Base-by-base conservation (phyloP, 2,888 invertebrate genomes). In the Mechanitis messenoides region DNA sequence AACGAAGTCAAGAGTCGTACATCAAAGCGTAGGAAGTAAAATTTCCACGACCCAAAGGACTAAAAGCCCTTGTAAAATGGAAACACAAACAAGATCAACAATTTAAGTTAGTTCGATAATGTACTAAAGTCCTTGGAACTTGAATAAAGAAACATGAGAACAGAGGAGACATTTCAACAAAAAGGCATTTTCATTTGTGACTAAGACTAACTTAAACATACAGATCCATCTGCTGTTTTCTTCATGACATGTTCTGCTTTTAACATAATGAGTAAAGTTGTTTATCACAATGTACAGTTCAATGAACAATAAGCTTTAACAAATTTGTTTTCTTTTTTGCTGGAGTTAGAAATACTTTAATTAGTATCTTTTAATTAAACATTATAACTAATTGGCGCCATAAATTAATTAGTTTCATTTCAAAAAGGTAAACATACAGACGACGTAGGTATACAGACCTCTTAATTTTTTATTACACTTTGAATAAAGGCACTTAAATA, bases 161-260 rank as follows among this genome's bases (percentile, higher is more conserved):
- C 57, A 55, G 56, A 63, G 60, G 60, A 57, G 50, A 50, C 31
- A 55, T 53, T 42, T 62, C 54, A 55, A 64, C 60, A 62, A 59
- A 56, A 59, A 64, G 64, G 56, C 57, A 68, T 62, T 63, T n/a
- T n/a, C n/a, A n/a, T n/a, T 61, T 59, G 66, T 64, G 61, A 61
- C 55, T 45, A 46, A 54, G 54, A 33, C 42, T 46, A 62, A 65
- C 60, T 62, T 65, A 65, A 65, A 59, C 58, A 65, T 53, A 59
- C 62, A 64, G 67, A 65, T 64, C 56, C 63, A 58, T 59, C 54
- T 60, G 55, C 59, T 45, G 31, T 59, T 53, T 60, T 61, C 59
- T 64, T 62, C 66, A 66, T 67, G 64, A 64, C 57, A 58, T 63
- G 59, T 64, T 63, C 59, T 63, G 67, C 67, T 70, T 68, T 68